Conservation (phyloP, 1,140 invertebrate genomes). For the Chymomyza costata region DNA sequence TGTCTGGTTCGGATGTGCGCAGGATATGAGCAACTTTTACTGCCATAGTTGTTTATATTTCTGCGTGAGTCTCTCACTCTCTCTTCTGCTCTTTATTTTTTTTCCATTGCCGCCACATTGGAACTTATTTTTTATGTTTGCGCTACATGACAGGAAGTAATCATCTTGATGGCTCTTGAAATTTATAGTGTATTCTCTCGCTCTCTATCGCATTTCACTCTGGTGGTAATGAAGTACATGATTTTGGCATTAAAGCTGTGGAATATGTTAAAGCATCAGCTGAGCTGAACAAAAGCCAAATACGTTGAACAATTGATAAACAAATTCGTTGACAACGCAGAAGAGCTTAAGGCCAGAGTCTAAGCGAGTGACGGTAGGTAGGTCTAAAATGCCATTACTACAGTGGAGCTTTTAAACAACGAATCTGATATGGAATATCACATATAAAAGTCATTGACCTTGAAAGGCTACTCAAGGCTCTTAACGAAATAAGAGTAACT, state of each 20-base stretch:
- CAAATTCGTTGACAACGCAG: conserved; percentile 33
- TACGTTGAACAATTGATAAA: conserved; percentile 58
- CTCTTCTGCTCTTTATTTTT: too few relatives aligned
- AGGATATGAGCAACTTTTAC: conserved; percentile 72
- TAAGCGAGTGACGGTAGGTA: conserved; percentile 11
- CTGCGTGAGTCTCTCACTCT: conserved; percentile 37
- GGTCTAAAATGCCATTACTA: too few relatives aligned
- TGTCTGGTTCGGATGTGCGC: conserved; percentile 59
- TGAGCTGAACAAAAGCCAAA: conserved; percentile 21
- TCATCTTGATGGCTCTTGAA: conserved; percentile 71
- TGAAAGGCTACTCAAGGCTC: too few relatives aligned
- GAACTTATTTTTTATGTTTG: conserved; percentile 70
- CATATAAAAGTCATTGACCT: too few relatives aligned
- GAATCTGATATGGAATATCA: too few relatives aligned
- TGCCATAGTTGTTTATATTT: conserved; percentile 61
- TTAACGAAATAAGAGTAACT: too few relatives aligned
- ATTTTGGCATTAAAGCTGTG: conserved; percentile 66
- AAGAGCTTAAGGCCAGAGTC: not conserved
- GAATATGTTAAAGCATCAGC: conserved; percentile 15
- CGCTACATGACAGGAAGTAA: conserved; percentile 68
- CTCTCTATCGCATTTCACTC: conserved; percentile 8
- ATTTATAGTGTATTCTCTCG: conserved; percentile 58
- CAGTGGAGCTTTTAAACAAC: too few relatives aligned
- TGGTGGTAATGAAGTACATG: conserved; percentile 64
- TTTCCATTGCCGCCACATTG: conserved; percentile 21